Evolutionary conservation across 2,888 invertebrate genomes (phyloP).

Genomic region (Stenolophus ochropezus): DNA sequence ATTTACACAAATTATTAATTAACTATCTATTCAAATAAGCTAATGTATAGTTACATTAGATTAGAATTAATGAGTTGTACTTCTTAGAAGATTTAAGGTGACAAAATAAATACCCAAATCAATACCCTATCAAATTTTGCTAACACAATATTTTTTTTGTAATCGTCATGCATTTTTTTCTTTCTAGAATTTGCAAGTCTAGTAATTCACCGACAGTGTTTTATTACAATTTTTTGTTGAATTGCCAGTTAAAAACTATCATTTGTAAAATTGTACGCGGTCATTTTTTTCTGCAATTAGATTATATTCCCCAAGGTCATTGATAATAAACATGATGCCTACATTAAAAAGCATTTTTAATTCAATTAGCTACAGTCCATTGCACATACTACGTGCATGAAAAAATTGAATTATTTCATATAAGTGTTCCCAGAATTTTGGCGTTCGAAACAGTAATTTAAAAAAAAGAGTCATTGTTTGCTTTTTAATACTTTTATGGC

Average conservation of each 20-base stretch:
- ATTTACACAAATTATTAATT: no score
- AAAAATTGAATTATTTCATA: neutral
- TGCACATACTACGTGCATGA: neutral
- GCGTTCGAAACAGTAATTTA: neutral
- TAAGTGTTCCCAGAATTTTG: neutral
- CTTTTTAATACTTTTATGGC: no score
- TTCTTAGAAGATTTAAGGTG: no score
- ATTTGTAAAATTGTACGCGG: neutral
- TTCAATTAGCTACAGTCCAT: neutral
- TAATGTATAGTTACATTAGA: no score
- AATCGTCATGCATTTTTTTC: no score
- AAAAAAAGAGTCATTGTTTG: no score
- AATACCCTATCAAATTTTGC: neutral
- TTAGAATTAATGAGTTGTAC: no score
- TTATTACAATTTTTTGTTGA: neutral
- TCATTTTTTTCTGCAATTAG: neutral
- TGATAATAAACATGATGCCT: neutral
- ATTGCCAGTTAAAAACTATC: neutral
- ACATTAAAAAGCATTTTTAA: neutral
- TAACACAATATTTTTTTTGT: neutral
- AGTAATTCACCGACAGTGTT: neutral
- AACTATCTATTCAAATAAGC: no score
- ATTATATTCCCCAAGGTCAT: neutral
- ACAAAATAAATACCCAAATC: neutral
- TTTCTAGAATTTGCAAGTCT: neutral